These are phyloP conservation scores for Acronicta aceris DNA, from an alignment of 2,888 invertebrate genomes.

Conservation along the genomic window DNA sequence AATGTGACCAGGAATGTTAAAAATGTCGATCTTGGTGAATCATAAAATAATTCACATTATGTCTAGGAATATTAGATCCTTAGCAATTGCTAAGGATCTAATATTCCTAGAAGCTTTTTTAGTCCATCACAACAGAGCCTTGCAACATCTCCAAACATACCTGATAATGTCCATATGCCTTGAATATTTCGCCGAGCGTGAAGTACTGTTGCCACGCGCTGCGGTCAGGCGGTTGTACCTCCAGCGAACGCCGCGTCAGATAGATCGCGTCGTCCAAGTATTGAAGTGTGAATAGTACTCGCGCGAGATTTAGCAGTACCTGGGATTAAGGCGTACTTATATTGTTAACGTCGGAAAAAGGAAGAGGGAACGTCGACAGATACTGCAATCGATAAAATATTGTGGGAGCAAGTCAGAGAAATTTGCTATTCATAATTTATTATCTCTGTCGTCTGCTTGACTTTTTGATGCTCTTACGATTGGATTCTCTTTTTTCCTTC, in stretches of 20 bases:
- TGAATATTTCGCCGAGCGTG: conserved; percentile 97
- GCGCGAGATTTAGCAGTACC: conserved; percentile 94
- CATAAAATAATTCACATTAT: no score
- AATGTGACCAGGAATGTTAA: background rate
- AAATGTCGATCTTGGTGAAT: no score
- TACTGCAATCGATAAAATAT: no score
- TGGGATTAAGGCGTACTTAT: conserved; percentile 52
- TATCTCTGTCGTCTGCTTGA: no score
- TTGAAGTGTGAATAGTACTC: conserved; percentile 95
- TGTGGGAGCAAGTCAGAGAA: no score
- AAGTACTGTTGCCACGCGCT: conserved; percentile 98
- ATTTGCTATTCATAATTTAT: no score
- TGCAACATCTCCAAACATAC: conserved; percentile 54
- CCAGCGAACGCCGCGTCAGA: conserved; percentile 94
- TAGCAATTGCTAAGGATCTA: no score
- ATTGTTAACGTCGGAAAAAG: background rate
- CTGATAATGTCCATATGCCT: conserved; percentile 95
- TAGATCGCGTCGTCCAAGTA: conserved; percentile 97
- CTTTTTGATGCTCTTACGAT: no score
- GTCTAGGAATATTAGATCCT: no score
- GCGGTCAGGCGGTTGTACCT: conserved; percentile 95
- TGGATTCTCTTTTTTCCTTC: no score
- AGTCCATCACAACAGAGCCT: background rate
- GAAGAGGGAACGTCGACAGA: background rate
- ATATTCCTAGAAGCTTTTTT: no score